Percentiles rank a stretch among this genome's conserved stretches.
Conservation (phyloP, 2,797 vertebrate species). For the Anguilla obscura region DNA sequence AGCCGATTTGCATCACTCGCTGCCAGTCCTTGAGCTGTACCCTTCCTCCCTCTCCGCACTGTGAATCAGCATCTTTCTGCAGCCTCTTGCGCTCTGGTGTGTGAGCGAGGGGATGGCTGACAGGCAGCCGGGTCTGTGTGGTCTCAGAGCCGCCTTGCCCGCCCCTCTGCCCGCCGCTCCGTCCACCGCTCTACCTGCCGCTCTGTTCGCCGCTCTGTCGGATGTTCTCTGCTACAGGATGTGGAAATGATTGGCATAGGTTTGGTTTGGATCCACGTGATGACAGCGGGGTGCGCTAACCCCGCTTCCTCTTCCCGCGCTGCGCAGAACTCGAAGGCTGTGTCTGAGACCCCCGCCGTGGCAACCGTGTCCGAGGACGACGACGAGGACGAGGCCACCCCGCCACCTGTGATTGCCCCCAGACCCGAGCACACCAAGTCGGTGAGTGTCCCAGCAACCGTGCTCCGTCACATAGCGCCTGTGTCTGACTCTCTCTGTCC, state of each 20-base stretch:
- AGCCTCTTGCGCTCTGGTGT: background rate
- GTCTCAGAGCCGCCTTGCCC: background rate
- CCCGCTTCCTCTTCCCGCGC: conserved; percentile 43
- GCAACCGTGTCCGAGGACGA: conserved; percentile 89
- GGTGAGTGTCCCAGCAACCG: conserved; percentile 67
- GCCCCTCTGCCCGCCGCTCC: too few relatives aligned
- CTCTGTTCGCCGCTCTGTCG: background rate
- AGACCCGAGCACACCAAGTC: conserved; percentile 95
- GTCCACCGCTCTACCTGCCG: background rate
- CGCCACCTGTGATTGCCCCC: conserved; percentile 88
- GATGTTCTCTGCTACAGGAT: background rate
- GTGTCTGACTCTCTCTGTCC: background rate
- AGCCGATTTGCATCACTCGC: background rate
- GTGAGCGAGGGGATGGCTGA: background rate
- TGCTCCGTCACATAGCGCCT: background rate
- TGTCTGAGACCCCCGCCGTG: conserved; percentile 87
- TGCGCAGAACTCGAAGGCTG: conserved; percentile 82
- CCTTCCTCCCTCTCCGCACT: background rate
- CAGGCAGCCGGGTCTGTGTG: background rate
- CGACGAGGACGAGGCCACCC: conserved; percentile 81
- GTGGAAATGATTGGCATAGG: conserved; percentile 53
- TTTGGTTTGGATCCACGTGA: conserved; percentile 47
- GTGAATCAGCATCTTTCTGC: conserved; percentile 25
- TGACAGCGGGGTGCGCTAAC: conserved; percentile 46
- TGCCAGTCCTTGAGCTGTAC: conserved; percentile 17